These are phyloP conservation scores for Gymnothorax javanicus DNA, from an alignment of 2,797 vertebrate species.

Conservation along the genomic window DNA sequence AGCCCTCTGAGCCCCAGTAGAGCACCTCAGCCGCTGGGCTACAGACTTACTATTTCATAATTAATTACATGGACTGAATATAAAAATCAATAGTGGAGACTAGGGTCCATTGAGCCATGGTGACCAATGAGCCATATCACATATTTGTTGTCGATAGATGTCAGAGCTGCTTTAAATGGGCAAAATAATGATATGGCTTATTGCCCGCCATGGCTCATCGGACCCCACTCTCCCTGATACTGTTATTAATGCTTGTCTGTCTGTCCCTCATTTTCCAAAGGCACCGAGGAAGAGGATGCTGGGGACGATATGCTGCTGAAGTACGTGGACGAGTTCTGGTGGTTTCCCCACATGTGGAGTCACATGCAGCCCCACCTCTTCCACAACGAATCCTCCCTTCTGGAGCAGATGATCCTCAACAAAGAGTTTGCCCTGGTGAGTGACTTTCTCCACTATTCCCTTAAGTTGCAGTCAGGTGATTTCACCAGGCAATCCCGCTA, in stretches of 20 bases:
- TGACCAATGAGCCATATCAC: no score
- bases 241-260: background rate
- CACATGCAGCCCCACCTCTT: conserved; percentile 98
- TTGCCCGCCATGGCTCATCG: no score
- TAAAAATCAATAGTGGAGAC: no score
- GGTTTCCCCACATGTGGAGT: conserved; percentile 99
- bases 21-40: no score
- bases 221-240: background rate
- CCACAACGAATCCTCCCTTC: conserved; percentile 90
- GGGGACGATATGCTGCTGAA: conserved; percentile 88
- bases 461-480: background rate
- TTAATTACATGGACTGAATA: no score
- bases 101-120: no score
- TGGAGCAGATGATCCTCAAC: conserved; percentile 97
- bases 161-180: no score
- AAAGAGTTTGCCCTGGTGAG: conserved; percentile 95
- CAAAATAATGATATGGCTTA: no score
- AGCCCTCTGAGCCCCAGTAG: no score
- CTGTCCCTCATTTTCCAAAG: conserved; percentile 48
- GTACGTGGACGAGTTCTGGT: conserved; percentile 95
- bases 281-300: conserved; percentile 87
- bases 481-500: background rate
- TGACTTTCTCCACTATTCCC: background rate
- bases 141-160: no score
- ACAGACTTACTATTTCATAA: no score